phyloP scores from a whole-genome alignment of 2,113 vertebrate genomes.

The Hypocryptadius cinnamomeus region DNA sequence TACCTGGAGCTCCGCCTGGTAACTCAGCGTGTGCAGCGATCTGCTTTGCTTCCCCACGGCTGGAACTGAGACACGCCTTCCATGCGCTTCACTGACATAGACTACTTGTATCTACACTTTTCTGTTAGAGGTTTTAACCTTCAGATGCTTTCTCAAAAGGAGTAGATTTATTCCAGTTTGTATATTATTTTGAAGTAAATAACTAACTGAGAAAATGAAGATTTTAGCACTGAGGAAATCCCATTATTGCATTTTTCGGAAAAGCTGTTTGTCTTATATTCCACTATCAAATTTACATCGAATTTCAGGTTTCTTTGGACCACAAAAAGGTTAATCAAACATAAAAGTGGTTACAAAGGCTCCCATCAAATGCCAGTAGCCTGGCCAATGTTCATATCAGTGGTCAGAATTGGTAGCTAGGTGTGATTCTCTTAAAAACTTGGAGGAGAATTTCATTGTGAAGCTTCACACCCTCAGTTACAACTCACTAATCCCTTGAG shows the following conservation, averaged over 20 bases:
- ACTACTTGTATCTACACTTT: not conserved
- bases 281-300: not conserved
- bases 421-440: not conserved
- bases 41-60: not conserved
- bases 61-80: not conserved
- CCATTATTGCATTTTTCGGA: not conserved
- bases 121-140: not conserved
- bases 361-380: not conserved
- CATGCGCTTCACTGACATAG: not conserved
- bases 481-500: not conserved
- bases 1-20: not conserved
- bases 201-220: not conserved
- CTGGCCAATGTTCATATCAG: not conserved
- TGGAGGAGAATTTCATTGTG: not conserved
- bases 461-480: not conserved
- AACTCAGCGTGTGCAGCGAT: not conserved
- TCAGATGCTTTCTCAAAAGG: not conserved
- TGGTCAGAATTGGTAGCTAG: not conserved
- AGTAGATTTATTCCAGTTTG: not conserved
- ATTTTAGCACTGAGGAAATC: not conserved
- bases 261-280: not conserved
- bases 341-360: not conserved
- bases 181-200: not conserved
- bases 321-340: not conserved
- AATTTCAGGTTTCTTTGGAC: not conserved